Evolutionary conservation across 2,113 vertebrate genomes (phyloP), one percentile per base, ranked within the genome.

Genomic region (Promerops cafer): DNA sequence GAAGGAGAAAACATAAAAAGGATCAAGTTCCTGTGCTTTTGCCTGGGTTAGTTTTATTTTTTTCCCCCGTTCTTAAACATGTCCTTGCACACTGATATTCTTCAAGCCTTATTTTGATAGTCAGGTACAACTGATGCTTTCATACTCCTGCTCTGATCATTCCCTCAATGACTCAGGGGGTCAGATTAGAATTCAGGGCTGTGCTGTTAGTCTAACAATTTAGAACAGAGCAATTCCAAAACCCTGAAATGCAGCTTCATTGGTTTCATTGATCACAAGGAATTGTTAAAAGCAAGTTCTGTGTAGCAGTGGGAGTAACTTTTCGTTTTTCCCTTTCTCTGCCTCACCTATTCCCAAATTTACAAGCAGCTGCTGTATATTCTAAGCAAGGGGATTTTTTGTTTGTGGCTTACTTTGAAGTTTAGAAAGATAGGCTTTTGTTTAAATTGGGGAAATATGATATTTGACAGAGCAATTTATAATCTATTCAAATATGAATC

Each of bases 31-130:
- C 65, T 84, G 21, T 80, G 35, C 7, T 47, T 91, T 78, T 66
- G n/a, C 10, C 19, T 71, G 39, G 13, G 59, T 75, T 52, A 45
- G 40, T 63, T 78, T 80, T 11, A 31, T 68, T 8, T 7, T 22
- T 68, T 35, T 19, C 4, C 14, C 2, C 19, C 13, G 0, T 33
- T 76, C 33, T 70, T 45, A 54, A 81, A 40, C 20, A n/a, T 45
- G 9, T n/a, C 21, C 12, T 60, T 80, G 42, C 31, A 80, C 7
- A 31, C 22, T 45, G 50, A 71, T 82, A 20, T 56, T 94, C 54
- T 94, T 93, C 90, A 96, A 91, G 89, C 89, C 57, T 93, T 95
- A 63, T 70, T 96, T 96, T 47, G 59, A 35, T 70, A 33, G 9
- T 64, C 82, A 74, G 49, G 24, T 63, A 9, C 27, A 64, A 49